Base-by-base conservation (phyloP, 1,140 invertebrate genomes). In the Drosophila paulistorum region DNA sequence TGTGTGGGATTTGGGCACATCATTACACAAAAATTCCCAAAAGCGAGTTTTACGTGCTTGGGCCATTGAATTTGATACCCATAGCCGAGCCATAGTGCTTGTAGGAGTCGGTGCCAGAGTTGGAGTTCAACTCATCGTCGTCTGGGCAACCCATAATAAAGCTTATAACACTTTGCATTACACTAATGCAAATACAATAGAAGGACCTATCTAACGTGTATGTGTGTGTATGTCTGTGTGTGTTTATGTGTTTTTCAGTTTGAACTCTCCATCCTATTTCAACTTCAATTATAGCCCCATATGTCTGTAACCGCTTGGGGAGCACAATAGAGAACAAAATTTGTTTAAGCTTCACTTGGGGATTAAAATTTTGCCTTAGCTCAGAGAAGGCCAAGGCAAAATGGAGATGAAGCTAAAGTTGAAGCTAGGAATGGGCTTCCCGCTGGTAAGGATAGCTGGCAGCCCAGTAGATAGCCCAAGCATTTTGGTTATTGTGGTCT, bases 131-230 rank as follows among this genome's bases (percentile, higher is more conserved):
- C n/a, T 58, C 33, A 57, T 74, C 63, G 67, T 65, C 68, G 78
- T 71, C 42, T 71, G 65, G 77, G 70, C 84, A 71, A 75, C 71
- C 57, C 77, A 73, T 89, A 89, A 89, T 89, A 87, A 87, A 83
- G 84, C 84, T 87, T 87, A 87, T 89, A 87, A 87, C 84, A 87
- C 84, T 89, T 87, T 87, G 84, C 84, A 89, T 89, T 89, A 89
- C 84, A 84, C 85, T 81, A 89, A 89, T 89, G 84, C 84, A 89
- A 84, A 89, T 89, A 89, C 84, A 84, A 89, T 89, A 81, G 79
- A 37, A 59, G 17, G 39, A 17, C 39, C 51, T 66, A 9, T 48
- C n/a, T 65, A 7, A 26, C 13, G n/a, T n/a, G 9, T 30, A 17
- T 35, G 2, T 45, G 39, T 54, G 45, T 23, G 63, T 23, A 9